Percentiles rank a stretch among this genome's conserved stretches.
phyloP scores from a whole-genome alignment of 2,797 vertebrate species.

The Odontamblyopus rebecca region DNA sequence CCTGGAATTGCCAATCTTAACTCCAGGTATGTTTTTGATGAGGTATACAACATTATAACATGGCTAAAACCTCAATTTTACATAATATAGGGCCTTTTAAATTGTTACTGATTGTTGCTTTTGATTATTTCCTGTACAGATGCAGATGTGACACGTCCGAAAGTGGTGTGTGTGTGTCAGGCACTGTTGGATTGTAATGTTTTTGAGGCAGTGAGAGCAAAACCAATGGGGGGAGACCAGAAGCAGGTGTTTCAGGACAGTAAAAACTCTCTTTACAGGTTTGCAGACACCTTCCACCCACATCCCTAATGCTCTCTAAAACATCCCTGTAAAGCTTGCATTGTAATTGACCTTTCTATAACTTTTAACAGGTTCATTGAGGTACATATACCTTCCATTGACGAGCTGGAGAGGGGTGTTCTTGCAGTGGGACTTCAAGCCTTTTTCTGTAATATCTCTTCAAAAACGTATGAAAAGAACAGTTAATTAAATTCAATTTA shows the following conservation, averaged over 20 bases:
- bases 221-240: slow-evolving; percentile 83
- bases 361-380: slow-evolving; percentile 68
- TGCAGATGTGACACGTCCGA: slow-evolving; percentile 77
- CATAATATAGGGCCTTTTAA: too few relatives aligned
- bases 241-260: slow-evolving; percentile 82
- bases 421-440: slow-evolving; percentile 58
- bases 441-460: slow-evolving; percentile 38
- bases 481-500: background rate
- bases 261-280: slow-evolving; percentile 86
- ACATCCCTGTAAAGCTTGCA: background rate
- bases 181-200: slow-evolving; percentile 88
- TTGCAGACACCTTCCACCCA: background rate
- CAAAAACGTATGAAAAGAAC: slow-evolving; percentile 36
- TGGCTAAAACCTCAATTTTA: too few relatives aligned
- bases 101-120: background rate
- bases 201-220: slow-evolving; percentile 86
- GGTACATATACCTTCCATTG: slow-evolving; percentile 30
- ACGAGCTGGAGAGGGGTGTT: slow-evolving; percentile 57
- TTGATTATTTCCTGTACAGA: slow-evolving; percentile 50
- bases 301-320: background rate
- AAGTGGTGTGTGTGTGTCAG: slow-evolving; percentile 88
- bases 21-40: too few relatives aligned
- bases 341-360: background rate
- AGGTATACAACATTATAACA: too few relatives aligned
- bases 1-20: too few relatives aligned